Percentiles rank a stretch among this genome's conserved stretches.
Conservation (phyloP, 2,113 vertebrate genomes). For the Hystrix brachyura region DNA sequence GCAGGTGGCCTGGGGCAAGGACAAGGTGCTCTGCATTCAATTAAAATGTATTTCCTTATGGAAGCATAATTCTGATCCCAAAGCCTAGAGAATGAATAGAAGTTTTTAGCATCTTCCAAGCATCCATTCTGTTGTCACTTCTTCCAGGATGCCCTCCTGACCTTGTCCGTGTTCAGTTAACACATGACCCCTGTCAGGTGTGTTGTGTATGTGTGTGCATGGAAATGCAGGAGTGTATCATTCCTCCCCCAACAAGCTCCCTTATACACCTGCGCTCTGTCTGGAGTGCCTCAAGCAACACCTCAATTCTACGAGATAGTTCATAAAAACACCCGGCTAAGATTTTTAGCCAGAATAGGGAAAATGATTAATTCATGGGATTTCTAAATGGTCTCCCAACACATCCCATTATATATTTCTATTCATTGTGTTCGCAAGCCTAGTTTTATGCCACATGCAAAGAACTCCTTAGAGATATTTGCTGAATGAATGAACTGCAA, state of each 20-base stretch:
- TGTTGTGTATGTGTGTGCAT: background rate
- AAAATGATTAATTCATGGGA: background rate
- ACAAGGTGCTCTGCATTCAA: background rate
- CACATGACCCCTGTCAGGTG: background rate
- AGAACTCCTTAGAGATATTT: background rate
- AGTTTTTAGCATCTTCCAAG: background rate
- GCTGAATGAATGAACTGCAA: background rate
- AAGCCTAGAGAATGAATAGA: background rate
- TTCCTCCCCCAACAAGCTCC: background rate
- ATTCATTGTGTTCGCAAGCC: background rate
- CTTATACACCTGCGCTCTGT: background rate
- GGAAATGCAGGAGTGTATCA: background rate
- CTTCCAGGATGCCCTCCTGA: background rate
- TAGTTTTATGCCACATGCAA: background rate
- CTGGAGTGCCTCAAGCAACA: background rate
- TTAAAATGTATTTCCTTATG: background rate
- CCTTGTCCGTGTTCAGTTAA: fast-evolving
- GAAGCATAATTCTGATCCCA: background rate
- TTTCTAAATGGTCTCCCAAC: background rate
- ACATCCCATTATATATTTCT: background rate
- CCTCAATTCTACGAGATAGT: background rate
- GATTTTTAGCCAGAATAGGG: background rate
- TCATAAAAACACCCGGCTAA: background rate
- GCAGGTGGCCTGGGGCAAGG: slow-evolving; percentile 28
- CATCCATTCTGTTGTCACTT: background rate